Evolutionary conservation across 2,113 vertebrate genomes (phyloP).

Genomic region (Myotis lucifugus): DNA sequence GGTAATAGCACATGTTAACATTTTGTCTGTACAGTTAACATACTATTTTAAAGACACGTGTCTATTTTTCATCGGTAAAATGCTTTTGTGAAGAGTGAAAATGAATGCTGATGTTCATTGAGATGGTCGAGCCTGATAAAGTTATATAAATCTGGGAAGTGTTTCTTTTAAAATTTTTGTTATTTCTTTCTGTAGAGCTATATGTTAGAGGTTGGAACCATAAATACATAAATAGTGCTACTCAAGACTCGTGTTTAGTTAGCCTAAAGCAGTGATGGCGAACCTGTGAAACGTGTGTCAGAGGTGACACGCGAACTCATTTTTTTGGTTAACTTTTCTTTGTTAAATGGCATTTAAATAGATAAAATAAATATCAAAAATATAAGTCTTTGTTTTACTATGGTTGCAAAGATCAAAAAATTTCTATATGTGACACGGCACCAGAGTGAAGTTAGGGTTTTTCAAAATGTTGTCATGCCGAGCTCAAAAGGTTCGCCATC

Average conservation of each 20-base stretch:
- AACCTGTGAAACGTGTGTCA: too few species aligned
- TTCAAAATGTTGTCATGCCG: too few species aligned
- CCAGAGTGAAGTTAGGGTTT: too few species aligned
- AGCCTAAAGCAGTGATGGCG: not conserved
- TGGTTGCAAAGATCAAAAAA: too few species aligned
- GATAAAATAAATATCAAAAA: too few species aligned
- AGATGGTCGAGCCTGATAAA: not conserved
- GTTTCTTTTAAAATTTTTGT: not conserved
- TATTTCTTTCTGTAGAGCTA: not conserved
- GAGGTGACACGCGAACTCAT: too few species aligned
- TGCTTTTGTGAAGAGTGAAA: not conserved
- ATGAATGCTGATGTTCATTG: not conserved
- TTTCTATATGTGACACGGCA: too few species aligned
- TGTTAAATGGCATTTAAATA: too few species aligned
- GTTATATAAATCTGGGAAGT: not conserved
- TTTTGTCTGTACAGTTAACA: not conserved
- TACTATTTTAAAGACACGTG: not conserved
- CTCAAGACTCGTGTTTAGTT: not conserved
- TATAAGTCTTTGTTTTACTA: too few species aligned
- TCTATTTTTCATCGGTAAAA: not conserved
- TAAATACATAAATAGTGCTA: not conserved
- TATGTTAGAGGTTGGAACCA: not conserved
- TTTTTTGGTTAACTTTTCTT: too few species aligned
- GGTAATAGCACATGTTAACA: not conserved
- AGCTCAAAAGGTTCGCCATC: too few species aligned